Evolutionary conservation across 2,797 vertebrate genomes (phyloP).

Genomic region (Protosalanx chinensis): DNA sequence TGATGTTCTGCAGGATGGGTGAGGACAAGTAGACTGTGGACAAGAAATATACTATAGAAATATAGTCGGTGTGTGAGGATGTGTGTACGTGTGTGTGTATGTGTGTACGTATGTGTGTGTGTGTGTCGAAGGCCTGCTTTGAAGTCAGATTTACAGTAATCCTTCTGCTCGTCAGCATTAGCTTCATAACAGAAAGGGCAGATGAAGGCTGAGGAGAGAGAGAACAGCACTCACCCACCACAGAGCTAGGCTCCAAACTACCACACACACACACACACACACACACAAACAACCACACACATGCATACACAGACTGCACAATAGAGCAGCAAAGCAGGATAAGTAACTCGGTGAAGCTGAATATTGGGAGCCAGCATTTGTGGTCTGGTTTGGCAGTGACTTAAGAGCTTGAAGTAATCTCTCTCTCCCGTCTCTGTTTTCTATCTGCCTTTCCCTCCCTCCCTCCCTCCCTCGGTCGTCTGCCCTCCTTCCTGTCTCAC

Average conservation of each 20-base stretch:
- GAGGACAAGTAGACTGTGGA: too few relatives aligned
- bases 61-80: too few relatives aligned
- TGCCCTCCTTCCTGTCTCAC: constrained; percentile 68
- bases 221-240: constrained; percentile 20
- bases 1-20: too few relatives aligned
- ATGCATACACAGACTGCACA: too few relatives aligned
- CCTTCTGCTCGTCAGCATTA: constrained; percentile 41
- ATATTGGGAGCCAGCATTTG: background rate
- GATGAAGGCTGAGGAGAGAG: background rate
- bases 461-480: constrained; percentile 17
- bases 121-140: constrained; percentile 32
- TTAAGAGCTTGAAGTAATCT: background rate
- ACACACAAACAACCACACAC: too few relatives aligned
- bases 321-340: background rate
- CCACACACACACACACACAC: too few relatives aligned
- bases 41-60: background rate
- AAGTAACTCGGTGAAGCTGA: background rate
- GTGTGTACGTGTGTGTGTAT: constrained; percentile 17
- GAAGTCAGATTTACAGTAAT: constrained; percentile 55
- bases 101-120: constrained; percentile 26
- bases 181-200: constrained; percentile 19
- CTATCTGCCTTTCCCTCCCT: background rate
- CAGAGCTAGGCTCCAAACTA: background rate
- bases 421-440: background rate
- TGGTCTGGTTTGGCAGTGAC: background rate